These are phyloP conservation scores for Dasypogon diadema DNA, from an alignment of 2,888 invertebrate genomes.

Conservation along the genomic window DNA sequence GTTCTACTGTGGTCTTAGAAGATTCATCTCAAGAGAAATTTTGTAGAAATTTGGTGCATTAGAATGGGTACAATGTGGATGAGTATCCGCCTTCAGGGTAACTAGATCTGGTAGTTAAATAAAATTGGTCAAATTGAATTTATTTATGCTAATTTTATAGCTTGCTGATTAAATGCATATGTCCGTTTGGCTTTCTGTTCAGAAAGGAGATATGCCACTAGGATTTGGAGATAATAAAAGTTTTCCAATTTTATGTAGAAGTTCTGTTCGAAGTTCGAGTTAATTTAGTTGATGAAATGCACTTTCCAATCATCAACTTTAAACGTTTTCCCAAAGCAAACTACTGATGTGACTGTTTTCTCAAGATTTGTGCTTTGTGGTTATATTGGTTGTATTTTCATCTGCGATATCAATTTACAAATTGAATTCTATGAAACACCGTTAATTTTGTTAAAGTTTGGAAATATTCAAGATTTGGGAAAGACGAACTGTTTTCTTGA, in stretches of 20 bases:
- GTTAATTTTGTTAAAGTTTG: too few species aligned
- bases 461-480: too few species aligned
- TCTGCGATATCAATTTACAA: too few species aligned
- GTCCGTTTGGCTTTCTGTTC: background rate
- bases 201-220: background rate
- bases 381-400: too few species aligned
- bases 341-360: too few species aligned
- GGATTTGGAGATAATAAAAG: background rate
- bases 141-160: conserved; percentile 26
- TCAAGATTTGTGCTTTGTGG: too few species aligned
- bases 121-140: background rate
- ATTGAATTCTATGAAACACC: too few species aligned
- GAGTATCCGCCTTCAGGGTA: background rate
- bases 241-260: background rate
- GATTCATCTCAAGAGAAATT: background rate
- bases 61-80: background rate
- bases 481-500: too few species aligned
- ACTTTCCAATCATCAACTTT: background rate
- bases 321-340: too few species aligned
- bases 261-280: background rate
- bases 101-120: background rate
- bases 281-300: background rate
- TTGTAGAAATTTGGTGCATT: background rate
- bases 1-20: background rate
- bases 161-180: conserved; percentile 9